Conservation (phyloP, 2,113 vertebrate genomes). For the Epinephelus lanceolatus region DNA sequence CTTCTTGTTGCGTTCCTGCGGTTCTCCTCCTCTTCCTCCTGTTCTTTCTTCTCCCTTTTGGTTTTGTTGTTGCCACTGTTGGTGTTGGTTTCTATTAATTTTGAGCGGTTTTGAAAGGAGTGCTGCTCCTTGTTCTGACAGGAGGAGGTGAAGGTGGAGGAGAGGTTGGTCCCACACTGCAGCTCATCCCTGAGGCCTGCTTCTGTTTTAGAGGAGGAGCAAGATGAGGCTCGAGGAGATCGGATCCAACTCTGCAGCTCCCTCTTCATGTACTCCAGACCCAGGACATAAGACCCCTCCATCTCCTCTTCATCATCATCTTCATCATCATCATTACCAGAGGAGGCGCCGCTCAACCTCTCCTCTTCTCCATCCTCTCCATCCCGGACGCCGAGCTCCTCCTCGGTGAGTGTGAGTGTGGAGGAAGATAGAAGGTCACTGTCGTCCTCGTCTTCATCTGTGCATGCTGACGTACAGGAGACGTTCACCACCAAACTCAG, state of each 20-base stretch:
- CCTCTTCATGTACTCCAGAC: constrained; percentile 93
- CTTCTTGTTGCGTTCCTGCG: constrained; percentile 71
- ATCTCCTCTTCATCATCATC: constrained; percentile 92
- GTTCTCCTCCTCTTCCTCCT: constrained; percentile 60
- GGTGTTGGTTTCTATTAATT: constrained; percentile 84
- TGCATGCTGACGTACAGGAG: constrained; percentile 95
- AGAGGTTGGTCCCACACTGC: constrained; percentile 84
- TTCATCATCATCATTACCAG: constrained; percentile 88
- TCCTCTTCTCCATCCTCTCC: constrained; percentile 91
- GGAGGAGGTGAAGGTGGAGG: constrained; percentile 64
- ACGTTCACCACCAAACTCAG: constrained; percentile 99
- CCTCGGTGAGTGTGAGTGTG: constrained; percentile 96
- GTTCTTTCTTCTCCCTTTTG: background rate
- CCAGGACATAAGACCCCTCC: constrained; percentile 89
- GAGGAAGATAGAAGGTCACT: constrained; percentile 98
- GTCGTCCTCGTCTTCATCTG: constrained; percentile 96
- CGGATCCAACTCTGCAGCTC: constrained; percentile 94
- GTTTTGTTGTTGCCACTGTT: constrained; percentile 76
- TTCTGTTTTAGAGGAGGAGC: constrained; percentile 82
- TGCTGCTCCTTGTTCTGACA: constrained; percentile 81
- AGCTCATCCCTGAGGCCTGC: constrained; percentile 87
- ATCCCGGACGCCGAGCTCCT: constrained; percentile 93
- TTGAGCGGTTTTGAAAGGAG: constrained; percentile 83
- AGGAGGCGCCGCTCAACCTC: constrained; percentile 89
- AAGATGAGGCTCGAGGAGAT: constrained; percentile 80